phyloP scores from a whole-genome alignment of 2,797 vertebrate genomes.

The Glossophaga mutica region DNA sequence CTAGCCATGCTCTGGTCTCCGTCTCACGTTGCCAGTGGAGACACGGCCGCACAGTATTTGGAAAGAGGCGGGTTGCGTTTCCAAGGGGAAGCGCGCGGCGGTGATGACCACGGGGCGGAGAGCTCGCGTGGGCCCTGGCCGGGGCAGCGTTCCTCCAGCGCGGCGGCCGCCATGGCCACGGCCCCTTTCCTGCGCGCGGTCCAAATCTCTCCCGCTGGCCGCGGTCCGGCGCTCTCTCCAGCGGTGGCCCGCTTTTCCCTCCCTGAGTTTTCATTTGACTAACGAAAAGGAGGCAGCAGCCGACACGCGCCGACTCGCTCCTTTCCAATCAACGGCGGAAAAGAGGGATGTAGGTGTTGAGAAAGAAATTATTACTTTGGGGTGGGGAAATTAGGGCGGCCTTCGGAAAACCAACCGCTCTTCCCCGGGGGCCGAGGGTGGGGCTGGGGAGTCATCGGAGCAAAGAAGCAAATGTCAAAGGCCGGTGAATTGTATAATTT shows the following conservation, averaged over 20 bases:
- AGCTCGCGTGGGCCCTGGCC: accelerated
- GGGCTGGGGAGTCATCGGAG: too few relatives aligned
- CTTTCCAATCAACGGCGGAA: not conserved
- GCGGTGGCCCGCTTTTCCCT: not conserved
- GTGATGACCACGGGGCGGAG: accelerated
- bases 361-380: not conserved
- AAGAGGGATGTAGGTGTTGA: not conserved
- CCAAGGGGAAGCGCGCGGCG: not conserved
- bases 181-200: not conserved
- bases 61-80: not conserved
- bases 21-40: not conserved
- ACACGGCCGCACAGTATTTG: not conserved
- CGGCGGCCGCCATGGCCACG: not conserved
- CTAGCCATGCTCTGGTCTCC: not conserved
- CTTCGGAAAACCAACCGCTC: not conserved
- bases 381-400: accelerated
- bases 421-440: not conserved
- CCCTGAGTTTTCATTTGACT: not conserved
- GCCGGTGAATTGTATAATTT: not conserved
- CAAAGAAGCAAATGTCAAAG: not conserved
- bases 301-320: accelerated
- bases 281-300: not conserved
- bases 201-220: not conserved
- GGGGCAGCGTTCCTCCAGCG: not conserved
- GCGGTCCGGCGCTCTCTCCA: too few relatives aligned